Percentiles rank a stretch among this genome's conserved stretches.
Conservation (phyloP, 1,140 invertebrate species). For the Elysia chlorotica region DNA sequence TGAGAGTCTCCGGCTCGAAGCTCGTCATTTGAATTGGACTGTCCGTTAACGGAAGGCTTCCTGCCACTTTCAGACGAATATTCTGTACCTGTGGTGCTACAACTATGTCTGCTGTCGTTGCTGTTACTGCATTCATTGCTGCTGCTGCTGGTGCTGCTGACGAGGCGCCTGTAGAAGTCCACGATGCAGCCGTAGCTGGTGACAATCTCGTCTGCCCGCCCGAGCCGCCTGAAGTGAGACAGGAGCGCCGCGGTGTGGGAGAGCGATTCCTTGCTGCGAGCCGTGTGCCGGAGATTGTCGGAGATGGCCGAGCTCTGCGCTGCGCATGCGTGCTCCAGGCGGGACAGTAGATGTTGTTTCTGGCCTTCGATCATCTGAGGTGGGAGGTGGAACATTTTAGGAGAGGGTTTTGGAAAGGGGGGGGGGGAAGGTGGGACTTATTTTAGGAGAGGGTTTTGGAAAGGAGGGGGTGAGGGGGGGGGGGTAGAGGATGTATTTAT, state of each 20-base stretch:
- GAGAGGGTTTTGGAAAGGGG: neutral
- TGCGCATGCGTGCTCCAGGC: slow-evolving; percentile 28
- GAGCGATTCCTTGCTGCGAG: slow-evolving; percentile 31
- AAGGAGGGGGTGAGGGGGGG: slow-evolving; percentile 39
- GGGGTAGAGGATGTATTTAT: slow-evolving; percentile 36
- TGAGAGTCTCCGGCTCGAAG: too few relatives aligned
- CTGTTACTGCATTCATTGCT: too few relatives aligned
- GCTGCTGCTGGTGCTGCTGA: too few relatives aligned
- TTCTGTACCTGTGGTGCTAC: too few relatives aligned
- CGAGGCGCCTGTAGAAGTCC: slow-evolving; percentile 41
- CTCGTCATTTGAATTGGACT: too few relatives aligned
- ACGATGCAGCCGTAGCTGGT: slow-evolving; percentile 36
- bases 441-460: slow-evolving; percentile 33
- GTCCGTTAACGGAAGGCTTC: too few relatives aligned
- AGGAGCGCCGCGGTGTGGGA: slow-evolving; percentile 38
- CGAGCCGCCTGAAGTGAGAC: slow-evolving; percentile 33
- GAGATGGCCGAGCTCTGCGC: slow-evolving; percentile 34
- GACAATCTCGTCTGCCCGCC: slow-evolving; percentile 46
- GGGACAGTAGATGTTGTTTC: slow-evolving; percentile 27
- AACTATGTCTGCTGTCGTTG: too few relatives aligned
- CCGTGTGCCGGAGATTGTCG: slow-evolving; percentile 30
- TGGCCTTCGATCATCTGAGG: slow-evolving; percentile 41
- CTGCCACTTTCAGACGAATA: too few relatives aligned
- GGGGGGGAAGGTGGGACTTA: neutral
- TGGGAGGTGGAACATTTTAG: neutral